Percentiles rank a stretch among this genome's conserved stretches.
phyloP scores from a whole-genome alignment of 92 coral and sea anemone species.

The Epizoanthus scotinus region DNA sequence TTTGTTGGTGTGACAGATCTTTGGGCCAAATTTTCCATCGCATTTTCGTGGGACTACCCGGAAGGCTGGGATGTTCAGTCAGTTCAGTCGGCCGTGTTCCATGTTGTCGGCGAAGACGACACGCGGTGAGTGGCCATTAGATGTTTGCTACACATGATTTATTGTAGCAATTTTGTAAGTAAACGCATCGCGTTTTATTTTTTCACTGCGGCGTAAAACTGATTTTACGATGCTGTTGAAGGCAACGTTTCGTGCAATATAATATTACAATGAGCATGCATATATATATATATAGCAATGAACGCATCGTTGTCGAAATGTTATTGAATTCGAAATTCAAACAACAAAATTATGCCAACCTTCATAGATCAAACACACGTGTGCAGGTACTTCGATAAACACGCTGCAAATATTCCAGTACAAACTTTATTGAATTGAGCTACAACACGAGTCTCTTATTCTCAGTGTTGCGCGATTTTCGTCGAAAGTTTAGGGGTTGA shows the following conservation, averaged over 20 bases:
- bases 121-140: constrained; percentile 51
- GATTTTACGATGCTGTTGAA: not conserved
- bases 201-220: not conserved
- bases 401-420: no score
- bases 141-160: not conserved
- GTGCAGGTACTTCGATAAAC: no score
- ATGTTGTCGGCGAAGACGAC: constrained; percentile 82
- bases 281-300: not conserved
- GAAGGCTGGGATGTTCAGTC: constrained; percentile 82
- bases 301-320: not conserved
- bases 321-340: not conserved
- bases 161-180: not conserved
- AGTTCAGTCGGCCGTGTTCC: constrained; percentile 84
- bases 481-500: no score
- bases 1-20: constrained; percentile 79
- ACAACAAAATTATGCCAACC: constrained; percentile 2
- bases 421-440: no score
- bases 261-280: not conserved
- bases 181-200: not conserved
- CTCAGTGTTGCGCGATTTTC: no score
- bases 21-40: constrained; percentile 90
- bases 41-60: constrained; percentile 92
- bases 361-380: no score
- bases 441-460: no score
- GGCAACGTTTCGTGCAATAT: not conserved